Evolutionary conservation across 2,888 invertebrate species (phyloP).

Genomic region (Drepana falcataria): DNA sequence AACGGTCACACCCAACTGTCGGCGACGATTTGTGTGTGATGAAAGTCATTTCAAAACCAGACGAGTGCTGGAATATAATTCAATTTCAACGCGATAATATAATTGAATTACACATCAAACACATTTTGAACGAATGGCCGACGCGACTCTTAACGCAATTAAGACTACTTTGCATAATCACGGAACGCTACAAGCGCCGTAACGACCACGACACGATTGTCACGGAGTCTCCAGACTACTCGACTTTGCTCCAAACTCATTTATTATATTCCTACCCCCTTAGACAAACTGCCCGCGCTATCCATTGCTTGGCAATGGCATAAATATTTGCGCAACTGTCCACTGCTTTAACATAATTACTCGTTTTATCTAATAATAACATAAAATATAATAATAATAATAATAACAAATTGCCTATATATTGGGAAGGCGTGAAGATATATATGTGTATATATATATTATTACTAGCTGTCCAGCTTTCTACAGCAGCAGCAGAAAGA

Average conservation of each 20-base stretch:
- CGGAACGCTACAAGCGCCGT: slow-evolving; percentile 29
- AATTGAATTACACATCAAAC: slow-evolving; percentile 70
- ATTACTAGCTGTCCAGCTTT: too few relatives aligned
- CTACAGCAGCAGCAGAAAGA: too few relatives aligned
- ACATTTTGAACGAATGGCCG: slow-evolving; percentile 55
- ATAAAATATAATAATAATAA: too few relatives aligned
- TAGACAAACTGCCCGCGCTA: too few relatives aligned
- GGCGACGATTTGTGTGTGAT: slow-evolving; percentile 27
- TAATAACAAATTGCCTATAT: too few relatives aligned
- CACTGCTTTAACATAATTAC: too few relatives aligned
- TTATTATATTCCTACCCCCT: too few relatives aligned
- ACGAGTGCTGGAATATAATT: slow-evolving; percentile 45
- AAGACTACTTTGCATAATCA: slow-evolving; percentile 66
- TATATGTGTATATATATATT: too few relatives aligned
- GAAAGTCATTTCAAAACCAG: slow-evolving; percentile 39
- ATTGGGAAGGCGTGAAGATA: too few relatives aligned
- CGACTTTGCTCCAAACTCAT: neutral
- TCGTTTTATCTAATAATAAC: too few relatives aligned
- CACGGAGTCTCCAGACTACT: slow-evolving; percentile 1
- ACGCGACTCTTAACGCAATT: slow-evolving; percentile 51
- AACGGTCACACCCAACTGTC: slow-evolving; percentile 13
- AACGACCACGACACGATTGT: slow-evolving; percentile 9
- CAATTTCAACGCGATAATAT: slow-evolving; percentile 63
- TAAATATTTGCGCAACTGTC: too few relatives aligned
- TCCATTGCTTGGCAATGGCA: too few relatives aligned